Evolutionary conservation across 2,113 vertebrate genomes (phyloP), one percentile per base, ranked within the genome.

Genomic region (Proteles cristata): DNA sequence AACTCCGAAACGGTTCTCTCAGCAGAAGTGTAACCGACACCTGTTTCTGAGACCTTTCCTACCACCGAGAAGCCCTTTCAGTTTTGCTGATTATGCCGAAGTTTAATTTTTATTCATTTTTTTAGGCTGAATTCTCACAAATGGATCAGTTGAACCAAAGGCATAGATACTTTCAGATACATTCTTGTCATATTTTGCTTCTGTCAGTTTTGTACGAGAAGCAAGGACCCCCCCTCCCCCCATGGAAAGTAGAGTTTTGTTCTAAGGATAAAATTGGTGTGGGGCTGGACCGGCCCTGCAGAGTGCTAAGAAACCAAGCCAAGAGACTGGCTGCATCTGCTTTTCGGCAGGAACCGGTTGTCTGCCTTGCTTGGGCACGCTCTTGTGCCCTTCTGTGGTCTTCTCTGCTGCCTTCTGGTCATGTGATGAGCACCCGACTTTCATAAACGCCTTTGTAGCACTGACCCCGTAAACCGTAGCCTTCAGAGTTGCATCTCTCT

Each of bases 31-130:
- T 85, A 85, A 21, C 28, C 86, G 33, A 63, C 93, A 82, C n/a
- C 53, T 79, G 31, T 91, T n/a, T 43, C 31, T 87, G 31, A 61
- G 11, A 50, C 88, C 79, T 16, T 90, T 88, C 12, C 53, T 94
- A 7, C 63, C 50, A 17, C 5, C 87, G 23, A 43, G 11, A 83
- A 77, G 71, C 48, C 1, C 21, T 97, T 96, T 85, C 15, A 16
- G 35, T 95, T 90, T 95, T 94, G 39, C 26, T 76, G 19, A 28
- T 96, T 16, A 69, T 88, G 26, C 4, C 71, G n/a, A 96, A 21
- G 8, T 81, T 93, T 79, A 68, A 43, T 35, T 96, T 97, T 89
- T 86, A 80, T n/a, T 96, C 16, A 25, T 93, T 83, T 94, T 71
- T 31, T 93, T 90, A 77, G 77, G 21, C 33, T 96, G 66, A 84